Evolutionary conservation across 2,888 invertebrate genomes (phyloP).

Genomic region (Melinopterus prodromus): DNA sequence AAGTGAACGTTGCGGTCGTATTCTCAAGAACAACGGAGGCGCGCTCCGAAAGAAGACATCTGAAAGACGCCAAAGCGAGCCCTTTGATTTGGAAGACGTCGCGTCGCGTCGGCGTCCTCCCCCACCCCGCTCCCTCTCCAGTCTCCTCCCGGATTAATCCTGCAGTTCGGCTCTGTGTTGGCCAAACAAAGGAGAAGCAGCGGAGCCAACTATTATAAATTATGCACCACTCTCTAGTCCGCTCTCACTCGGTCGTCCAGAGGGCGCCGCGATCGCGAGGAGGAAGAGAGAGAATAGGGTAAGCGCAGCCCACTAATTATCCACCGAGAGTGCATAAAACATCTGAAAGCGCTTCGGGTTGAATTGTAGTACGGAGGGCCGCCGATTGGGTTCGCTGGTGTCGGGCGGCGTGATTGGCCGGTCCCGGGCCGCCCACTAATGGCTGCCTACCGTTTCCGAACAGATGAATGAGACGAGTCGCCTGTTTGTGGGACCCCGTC

Average conservation of each 20-base stretch:
- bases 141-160: slow-evolving; percentile 32
- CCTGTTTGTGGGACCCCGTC: neutral
- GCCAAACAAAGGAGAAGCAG: slow-evolving; percentile 40
- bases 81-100: slow-evolving; percentile 35
- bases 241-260: slow-evolving; percentile 41
- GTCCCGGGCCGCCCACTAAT: slow-evolving; percentile 52
- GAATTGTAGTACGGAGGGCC: slow-evolving; percentile 42
- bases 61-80: slow-evolving; percentile 10
- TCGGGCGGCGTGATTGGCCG: slow-evolving; percentile 50
- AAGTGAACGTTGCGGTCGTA: neutral
- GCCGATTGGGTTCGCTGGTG: slow-evolving; percentile 48
- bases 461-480: slow-evolving; percentile 33
- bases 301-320: slow-evolving; percentile 50
- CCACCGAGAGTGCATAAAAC: slow-evolving; percentile 39
- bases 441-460: slow-evolving; percentile 48
- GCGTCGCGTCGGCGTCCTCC: slow-evolving; percentile 17
- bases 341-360: slow-evolving; percentile 40
- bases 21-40: neutral
- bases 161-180: slow-evolving; percentile 18
- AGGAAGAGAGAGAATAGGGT: slow-evolving; percentile 32
- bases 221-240: slow-evolving; percentile 31
- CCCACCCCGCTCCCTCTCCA: neutral
- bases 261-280: slow-evolving; percentile 26
- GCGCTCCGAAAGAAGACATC: neutral
- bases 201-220: slow-evolving; percentile 47